Evolutionary conservation across 2,113 vertebrate genomes (phyloP).

Genomic region (Nothobranchius kuhntae): DNA sequence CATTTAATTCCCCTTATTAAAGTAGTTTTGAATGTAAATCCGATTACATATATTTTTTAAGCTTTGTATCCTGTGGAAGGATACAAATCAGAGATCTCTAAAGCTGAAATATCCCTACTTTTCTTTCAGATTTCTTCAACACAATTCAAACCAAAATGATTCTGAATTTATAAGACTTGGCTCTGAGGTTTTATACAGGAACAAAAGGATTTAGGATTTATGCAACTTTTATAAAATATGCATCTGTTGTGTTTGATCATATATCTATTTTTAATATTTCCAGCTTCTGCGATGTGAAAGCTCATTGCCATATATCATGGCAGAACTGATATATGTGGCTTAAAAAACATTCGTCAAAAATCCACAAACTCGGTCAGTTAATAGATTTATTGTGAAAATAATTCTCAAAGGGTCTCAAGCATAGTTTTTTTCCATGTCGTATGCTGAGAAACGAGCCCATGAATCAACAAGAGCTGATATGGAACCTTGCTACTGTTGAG

Average conservation of each 20-base stretch:
- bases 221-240: background rate
- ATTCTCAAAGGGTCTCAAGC: background rate
- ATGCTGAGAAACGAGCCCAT: background rate
- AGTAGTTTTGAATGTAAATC: no score
- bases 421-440: background rate
- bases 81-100: no score
- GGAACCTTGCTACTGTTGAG: conserved; percentile 15
- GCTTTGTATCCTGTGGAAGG: no score
- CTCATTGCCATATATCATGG: no score
- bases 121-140: background rate
- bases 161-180: background rate
- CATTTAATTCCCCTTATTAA: no score
- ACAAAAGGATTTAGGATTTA: background rate
- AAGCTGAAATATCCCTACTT: background rate
- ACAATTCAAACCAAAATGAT: background rate
- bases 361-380: background rate
- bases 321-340: no score
- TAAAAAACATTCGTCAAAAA: no score
- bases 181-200: background rate
- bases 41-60: no score
- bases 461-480: background rate
- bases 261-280: background rate
- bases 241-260: background rate
- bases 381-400: conserved; percentile 2
- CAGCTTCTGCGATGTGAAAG: no score